Conservation (phyloP, 2,888 invertebrate genomes). For the Allophyes oxyacanthae region DNA sequence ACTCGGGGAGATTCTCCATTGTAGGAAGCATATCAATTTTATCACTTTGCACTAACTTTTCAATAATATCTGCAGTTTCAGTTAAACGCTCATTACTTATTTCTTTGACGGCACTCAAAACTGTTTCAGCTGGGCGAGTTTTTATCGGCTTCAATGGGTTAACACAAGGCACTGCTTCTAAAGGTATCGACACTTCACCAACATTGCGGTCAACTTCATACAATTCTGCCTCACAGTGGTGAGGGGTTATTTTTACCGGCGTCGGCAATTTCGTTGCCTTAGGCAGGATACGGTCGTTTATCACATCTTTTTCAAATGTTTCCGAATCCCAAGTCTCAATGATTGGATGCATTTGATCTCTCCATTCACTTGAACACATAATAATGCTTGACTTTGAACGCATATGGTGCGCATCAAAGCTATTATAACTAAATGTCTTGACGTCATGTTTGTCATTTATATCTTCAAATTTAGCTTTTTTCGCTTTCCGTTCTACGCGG, state of each 20-base stretch:
- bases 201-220: constrained; percentile 86
- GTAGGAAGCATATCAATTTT: constrained; percentile 90
- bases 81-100: constrained; percentile 89
- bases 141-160: constrained; percentile 90
- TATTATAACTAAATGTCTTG: constrained; percentile 81
- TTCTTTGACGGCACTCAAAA: constrained; percentile 85
- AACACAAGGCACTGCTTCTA: constrained; percentile 90
- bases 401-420: constrained; percentile 86
- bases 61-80: constrained; percentile 90
- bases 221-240: constrained; percentile 85
- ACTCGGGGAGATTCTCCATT: constrained; percentile 90
- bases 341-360: constrained; percentile 90
- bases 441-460: constrained; percentile 85
- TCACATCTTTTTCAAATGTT: constrained; percentile 90
- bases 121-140: constrained; percentile 79
- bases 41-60: constrained; percentile 88
- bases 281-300: constrained; percentile 84
- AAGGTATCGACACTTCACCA: constrained; percentile 86
- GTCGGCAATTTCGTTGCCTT: constrained; percentile 81
- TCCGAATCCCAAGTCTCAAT: constrained; percentile 91
- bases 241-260: constrained; percentile 84
- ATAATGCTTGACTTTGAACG: constrained; percentile 86
- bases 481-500: constrained; percentile 76
- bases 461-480: constrained; percentile 82
- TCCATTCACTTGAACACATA: constrained; percentile 88